Conservation (phyloP, 1,140 invertebrate species). For the Chrysoperla carnea region DNA sequence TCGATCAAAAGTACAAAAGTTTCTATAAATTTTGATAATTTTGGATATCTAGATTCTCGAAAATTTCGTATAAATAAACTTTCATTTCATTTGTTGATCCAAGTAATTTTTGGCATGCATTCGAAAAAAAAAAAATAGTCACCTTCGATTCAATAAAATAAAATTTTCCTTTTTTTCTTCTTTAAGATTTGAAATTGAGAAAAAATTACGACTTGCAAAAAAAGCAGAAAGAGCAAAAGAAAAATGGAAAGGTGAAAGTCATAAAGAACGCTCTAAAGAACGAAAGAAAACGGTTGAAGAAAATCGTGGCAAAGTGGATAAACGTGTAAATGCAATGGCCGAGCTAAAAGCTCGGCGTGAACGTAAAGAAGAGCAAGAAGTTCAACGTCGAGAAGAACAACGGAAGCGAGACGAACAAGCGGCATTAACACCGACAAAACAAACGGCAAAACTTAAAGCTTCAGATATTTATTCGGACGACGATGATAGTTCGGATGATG, state of each 20-base stretch:
- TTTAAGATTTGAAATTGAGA: constrained; percentile 87
- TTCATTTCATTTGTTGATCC: too few relatives aligned
- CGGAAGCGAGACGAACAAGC: constrained; percentile 43
- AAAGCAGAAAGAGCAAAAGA: constrained; percentile 58
- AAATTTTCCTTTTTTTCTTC: too few relatives aligned
- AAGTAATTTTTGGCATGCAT: too few relatives aligned
- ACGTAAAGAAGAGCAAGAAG: constrained; percentile 33
- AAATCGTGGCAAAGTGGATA: constrained; percentile 58
- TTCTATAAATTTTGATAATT: too few relatives aligned
- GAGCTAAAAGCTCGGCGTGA: constrained; percentile 76
- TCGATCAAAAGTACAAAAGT: too few relatives aligned
- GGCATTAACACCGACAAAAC: constrained; percentile 16
- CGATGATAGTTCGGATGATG: constrained; percentile 58
- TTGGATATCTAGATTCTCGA: too few relatives aligned
- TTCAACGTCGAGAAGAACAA: constrained; percentile 34
- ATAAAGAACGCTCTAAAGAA: constrained; percentile 70
- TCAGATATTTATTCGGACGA: constrained; percentile 94
- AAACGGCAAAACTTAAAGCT: constrained; percentile 59
- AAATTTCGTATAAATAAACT: too few relatives aligned
- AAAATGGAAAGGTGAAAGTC: constrained; percentile 34
- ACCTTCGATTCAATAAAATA: too few relatives aligned
- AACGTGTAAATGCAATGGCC: constrained; percentile 82
- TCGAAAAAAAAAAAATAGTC: too few relatives aligned
- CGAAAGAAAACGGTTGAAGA: constrained; percentile 84
- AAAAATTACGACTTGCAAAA: constrained; percentile 74